phyloP scores from a whole-genome alignment of 2,888 invertebrate genomes.

The Temnothorax rugatulus region DNA sequence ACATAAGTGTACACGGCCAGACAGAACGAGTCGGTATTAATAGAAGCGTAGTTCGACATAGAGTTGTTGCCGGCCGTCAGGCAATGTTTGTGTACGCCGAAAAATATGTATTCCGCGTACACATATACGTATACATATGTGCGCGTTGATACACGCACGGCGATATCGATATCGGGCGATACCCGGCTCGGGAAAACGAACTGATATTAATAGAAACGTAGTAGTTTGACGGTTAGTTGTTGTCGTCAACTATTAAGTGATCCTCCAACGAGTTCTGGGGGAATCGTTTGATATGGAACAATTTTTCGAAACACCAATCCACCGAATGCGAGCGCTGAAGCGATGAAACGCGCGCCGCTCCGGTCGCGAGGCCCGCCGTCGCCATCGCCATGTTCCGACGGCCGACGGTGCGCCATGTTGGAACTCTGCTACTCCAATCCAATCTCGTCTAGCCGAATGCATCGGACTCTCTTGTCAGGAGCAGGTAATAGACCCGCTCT shows the following conservation, averaged over 20 bases:
- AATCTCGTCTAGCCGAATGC: constrained; percentile 35
- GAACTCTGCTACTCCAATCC: constrained; percentile 41
- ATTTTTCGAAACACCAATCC: constrained; percentile 79
- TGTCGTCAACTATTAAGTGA: constrained; percentile 78
- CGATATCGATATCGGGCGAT: not conserved
- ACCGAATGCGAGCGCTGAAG: constrained; percentile 73
- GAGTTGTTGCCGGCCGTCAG: constrained; percentile 74
- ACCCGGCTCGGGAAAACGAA: constrained; percentile 13
- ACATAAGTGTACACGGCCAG: constrained; percentile 21
- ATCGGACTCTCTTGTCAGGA: constrained; percentile 4
- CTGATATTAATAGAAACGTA: constrained; percentile 81
- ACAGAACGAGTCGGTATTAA: constrained; percentile 77
- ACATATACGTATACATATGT: not conserved
- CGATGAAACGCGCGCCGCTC: constrained; percentile 71
- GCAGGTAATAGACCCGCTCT: not conserved
- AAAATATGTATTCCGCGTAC: constrained; percentile 40
- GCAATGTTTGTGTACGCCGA: constrained; percentile 80
- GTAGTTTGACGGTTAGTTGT: constrained; percentile 61
- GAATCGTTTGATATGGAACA: constrained; percentile 82
- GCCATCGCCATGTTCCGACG: constrained; percentile 84
- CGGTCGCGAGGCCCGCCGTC: constrained; percentile 46
- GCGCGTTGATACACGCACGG: not conserved
- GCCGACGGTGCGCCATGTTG: constrained; percentile 81
- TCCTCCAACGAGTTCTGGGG: constrained; percentile 82
- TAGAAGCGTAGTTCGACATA: constrained; percentile 76